Conservation (phyloP, 1,140 invertebrate species). For the Drosophila nebulosa region DNA sequence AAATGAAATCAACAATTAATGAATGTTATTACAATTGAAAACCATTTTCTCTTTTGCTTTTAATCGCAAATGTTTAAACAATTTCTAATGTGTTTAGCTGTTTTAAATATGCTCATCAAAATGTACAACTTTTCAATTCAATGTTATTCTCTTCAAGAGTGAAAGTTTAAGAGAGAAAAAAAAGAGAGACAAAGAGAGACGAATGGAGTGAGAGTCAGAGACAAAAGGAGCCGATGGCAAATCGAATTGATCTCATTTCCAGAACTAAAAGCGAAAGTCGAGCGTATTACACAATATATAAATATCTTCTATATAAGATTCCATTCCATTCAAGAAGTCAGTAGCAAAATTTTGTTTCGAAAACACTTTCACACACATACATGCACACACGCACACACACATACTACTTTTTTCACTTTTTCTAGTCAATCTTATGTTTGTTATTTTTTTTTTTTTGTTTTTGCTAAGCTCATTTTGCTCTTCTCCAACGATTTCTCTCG, state of each 20-base stretch:
- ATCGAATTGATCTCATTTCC: constrained; percentile 47
- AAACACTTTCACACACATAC: constrained; percentile 8
- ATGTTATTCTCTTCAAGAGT: not conserved
- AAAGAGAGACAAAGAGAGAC: not conserved
- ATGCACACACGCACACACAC: not conserved
- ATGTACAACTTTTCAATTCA: constrained; percentile 13
- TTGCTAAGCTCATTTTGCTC: not conserved
- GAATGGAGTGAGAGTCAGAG: not conserved
- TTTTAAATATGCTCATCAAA: constrained; percentile 5
- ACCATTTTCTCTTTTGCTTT: constrained; percentile 33
- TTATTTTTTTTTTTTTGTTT: not conserved
- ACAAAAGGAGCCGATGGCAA: constrained; percentile 8
- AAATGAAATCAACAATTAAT: not conserved
- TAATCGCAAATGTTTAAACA: constrained; percentile 18
- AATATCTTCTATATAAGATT: constrained; percentile 25
- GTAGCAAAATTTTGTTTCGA: constrained; percentile 32
- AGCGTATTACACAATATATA: not conserved
- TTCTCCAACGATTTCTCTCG: not conserved
- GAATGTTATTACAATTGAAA: constrained; percentile 16
- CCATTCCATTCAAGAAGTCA: constrained; percentile 36
- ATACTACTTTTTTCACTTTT: constrained; percentile 47
- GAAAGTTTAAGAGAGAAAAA: not conserved
- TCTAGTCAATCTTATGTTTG: constrained; percentile 45
- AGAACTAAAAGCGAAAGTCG: not conserved
- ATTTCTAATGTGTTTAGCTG: not conserved